Conservation (phyloP, 1,140 invertebrate genomes). For the Diorhabda sublineata region DNA sequence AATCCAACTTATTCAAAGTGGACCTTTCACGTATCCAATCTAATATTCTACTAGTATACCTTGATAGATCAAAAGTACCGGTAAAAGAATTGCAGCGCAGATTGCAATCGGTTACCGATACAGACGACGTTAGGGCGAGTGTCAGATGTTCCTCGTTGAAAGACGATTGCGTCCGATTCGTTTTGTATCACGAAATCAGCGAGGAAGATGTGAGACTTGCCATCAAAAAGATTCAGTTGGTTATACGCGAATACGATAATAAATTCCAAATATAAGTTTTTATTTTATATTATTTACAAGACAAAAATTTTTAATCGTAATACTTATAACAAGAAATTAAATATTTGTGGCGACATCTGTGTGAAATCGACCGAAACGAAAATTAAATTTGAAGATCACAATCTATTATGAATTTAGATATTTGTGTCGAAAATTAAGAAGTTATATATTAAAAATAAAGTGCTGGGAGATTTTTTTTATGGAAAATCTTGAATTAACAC, state of each 20-base stretch:
- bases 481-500: no score
- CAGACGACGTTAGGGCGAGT: conserved; percentile 52
- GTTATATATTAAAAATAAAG: no score
- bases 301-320: no score
- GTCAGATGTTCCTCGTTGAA: conserved; percentile 57
- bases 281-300: no score
- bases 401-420: no score
- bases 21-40: conserved; percentile 65
- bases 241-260: conserved; percentile 55
- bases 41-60: conserved; percentile 73
- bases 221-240: conserved; percentile 58
- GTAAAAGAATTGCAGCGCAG: conserved; percentile 56
- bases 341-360: no score
- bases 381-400: no score
- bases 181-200: conserved; percentile 64
- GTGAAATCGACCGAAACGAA: no score
- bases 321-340: no score
- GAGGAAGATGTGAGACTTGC: conserved; percentile 59
- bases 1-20: conserved; percentile 53
- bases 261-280: conserved; percentile 10
- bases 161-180: conserved; percentile 56
- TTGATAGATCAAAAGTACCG: conserved; percentile 50
- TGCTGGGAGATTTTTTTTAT: no score
- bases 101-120: conserved; percentile 53
- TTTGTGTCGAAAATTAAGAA: no score